Percentiles rank a stretch among this genome's conserved stretches.
These are phyloP conservation scores for Dasypolia templi DNA, from an alignment of 2,888 invertebrate genomes.

Conservation along the genomic window DNA sequence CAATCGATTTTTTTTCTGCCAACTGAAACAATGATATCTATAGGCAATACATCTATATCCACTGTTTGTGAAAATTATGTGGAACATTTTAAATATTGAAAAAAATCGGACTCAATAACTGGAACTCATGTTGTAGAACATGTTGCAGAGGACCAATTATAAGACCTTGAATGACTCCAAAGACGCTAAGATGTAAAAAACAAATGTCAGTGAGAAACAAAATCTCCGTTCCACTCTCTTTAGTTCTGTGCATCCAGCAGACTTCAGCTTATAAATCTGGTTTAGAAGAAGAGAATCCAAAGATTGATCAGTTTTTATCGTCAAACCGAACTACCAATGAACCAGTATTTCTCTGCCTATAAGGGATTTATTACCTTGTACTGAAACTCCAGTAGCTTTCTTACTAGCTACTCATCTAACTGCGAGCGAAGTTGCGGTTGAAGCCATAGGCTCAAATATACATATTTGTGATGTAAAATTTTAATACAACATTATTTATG, in stretches of 20 bases:
- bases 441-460: background rate
- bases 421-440: background rate
- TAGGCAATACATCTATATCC: too few relatives aligned
- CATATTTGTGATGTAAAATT: background rate
- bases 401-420: background rate
- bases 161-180: constrained; percentile 1
- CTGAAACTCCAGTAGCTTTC: background rate
- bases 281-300: background rate
- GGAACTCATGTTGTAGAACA: background rate
- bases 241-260: background rate
- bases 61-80: background rate
- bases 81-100: background rate
- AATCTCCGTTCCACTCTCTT: background rate
- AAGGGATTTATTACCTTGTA: background rate
- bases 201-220: background rate
- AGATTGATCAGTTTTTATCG: background rate
- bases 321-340: too few relatives aligned
- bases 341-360: background rate
- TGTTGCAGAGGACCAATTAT: background rate
- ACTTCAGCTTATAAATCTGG: background rate
- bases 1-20: background rate
- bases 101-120: background rate
- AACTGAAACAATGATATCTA: background rate
- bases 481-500: constrained; percentile 41
- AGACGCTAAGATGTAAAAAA: background rate